Conservation (phyloP, 2,113 vertebrate genomes). For the Emydura subglobosa region DNA sequence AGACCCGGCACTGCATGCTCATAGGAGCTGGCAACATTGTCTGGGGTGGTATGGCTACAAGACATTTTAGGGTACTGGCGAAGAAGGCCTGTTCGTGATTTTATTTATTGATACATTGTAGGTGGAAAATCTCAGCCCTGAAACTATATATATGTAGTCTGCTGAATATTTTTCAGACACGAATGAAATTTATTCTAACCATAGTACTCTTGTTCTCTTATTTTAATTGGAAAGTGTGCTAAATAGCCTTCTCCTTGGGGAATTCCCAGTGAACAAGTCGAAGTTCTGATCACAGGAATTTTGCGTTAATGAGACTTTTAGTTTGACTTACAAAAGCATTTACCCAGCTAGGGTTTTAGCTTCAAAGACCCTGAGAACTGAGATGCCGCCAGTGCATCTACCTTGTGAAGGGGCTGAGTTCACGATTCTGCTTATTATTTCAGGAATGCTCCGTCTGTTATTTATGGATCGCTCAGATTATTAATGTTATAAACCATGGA, state of each 20-base stretch:
- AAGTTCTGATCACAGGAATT: slow-evolving; percentile 74
- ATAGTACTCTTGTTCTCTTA: slow-evolving; percentile 46
- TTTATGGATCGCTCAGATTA: slow-evolving; percentile 26
- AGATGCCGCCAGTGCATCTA: slow-evolving; percentile 60
- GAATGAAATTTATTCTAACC: slow-evolving; percentile 37
- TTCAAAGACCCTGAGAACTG: slow-evolving; percentile 71
- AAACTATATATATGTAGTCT: neutral
- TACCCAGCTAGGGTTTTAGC: slow-evolving; percentile 71
- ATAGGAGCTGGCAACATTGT: neutral
- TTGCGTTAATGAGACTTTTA: slow-evolving; percentile 62
- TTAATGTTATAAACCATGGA: neutral
- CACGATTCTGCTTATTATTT: slow-evolving; percentile 42
- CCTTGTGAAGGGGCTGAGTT: slow-evolving; percentile 54
- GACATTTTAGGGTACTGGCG: neutral
- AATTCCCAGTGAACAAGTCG: slow-evolving; percentile 54
- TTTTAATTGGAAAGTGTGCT: slow-evolving; percentile 73
- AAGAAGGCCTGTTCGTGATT: neutral
- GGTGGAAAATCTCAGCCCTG: neutral
- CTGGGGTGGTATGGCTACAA: neutral
- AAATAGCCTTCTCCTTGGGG: slow-evolving; percentile 52
- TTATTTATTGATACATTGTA: neutral
- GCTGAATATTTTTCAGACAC: neutral
- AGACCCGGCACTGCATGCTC: neutral
- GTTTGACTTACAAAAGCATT: slow-evolving; percentile 76
- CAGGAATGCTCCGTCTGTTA: slow-evolving; percentile 62